A percentile compares a stretch with the other conserved stretches of the same genome.
Conservation (phyloP, 2,113 vertebrate genomes). For the Siphamia tubifer region DNA sequence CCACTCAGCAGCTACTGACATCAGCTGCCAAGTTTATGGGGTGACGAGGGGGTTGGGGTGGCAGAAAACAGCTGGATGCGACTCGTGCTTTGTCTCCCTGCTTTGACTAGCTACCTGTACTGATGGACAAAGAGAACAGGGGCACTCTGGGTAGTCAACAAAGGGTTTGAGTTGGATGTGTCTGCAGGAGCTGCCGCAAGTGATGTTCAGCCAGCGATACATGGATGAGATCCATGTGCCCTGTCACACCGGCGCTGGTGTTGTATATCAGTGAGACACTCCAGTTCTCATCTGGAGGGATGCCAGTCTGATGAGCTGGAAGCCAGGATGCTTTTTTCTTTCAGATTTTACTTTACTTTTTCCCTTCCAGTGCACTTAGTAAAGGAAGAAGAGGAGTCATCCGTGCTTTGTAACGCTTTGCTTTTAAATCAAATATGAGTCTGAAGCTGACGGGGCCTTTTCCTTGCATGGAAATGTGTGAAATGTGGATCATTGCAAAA, state of each 20-base stretch:
- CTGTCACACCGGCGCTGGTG: constrained; percentile 43
- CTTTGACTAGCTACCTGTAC: constrained; percentile 42
- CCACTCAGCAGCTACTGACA: constrained; percentile 22
- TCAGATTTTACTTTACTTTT: not conserved
- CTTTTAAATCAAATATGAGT: constrained; percentile 30
- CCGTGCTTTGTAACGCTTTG: constrained; percentile 20
- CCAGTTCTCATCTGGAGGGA: constrained; percentile 40
- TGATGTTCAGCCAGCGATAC: constrained; percentile 58
- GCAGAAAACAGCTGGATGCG: constrained; percentile 7
- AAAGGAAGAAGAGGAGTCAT: not conserved
- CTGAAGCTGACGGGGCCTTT: constrained; percentile 19
- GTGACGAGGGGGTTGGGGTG: not conserved
- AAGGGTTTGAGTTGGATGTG: constrained; percentile 51
- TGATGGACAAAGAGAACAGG: constrained; percentile 50
- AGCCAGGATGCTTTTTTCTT: constrained; percentile 1
- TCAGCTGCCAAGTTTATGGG: constrained; percentile 19
- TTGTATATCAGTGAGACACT: constrained; percentile 47
- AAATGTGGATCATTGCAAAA: constrained; percentile 49
- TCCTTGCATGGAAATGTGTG: constrained; percentile 48
- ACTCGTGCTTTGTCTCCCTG: not conserved
- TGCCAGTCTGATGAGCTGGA: constrained; percentile 53
- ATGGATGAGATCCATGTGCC: constrained; percentile 60
- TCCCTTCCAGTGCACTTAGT: not conserved
- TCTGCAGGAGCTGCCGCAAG: constrained; percentile 37
- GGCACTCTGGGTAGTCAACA: constrained; percentile 58